Conservation (phyloP, 2,113 vertebrate genomes). For the Mus spicilegus region DNA sequence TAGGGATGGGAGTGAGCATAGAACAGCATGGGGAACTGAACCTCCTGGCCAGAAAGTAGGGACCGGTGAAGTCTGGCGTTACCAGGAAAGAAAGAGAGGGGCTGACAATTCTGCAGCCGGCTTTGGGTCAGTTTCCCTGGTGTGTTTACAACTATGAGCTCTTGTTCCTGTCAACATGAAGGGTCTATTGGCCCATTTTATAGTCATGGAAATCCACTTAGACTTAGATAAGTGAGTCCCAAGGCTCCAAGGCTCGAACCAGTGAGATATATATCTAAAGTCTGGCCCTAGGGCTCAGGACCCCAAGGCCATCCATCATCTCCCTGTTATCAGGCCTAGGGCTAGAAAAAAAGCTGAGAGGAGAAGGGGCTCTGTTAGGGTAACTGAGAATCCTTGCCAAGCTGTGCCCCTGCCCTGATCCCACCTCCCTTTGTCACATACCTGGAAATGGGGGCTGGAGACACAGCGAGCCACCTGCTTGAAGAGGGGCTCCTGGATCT, state of each 20-base stretch:
- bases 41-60: neutral
- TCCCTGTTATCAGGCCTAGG: neutral
- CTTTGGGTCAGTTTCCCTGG: neutral
- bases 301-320: neutral
- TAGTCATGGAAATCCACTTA: neutral
- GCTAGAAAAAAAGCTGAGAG: neutral
- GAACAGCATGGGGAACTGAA: neutral
- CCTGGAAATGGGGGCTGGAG: slow-evolving; percentile 97
- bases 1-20: neutral
- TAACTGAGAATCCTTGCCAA: neutral
- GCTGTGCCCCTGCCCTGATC: neutral
- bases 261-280: neutral
- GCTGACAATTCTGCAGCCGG: neutral
- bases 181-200: neutral
- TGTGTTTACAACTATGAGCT: neutral
- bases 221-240: neutral
- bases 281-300: neutral
- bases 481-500: slow-evolving; percentile 95
- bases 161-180: neutral
- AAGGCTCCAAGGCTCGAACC: neutral
- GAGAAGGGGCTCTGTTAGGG: neutral
- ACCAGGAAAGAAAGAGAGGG: neutral
- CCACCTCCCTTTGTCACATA: slow-evolving; percentile 31
- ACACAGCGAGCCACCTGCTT: slow-evolving; percentile 94
- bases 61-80: neutral